A percentile compares a stretch with the other conserved stretches of the same genome.
Conservation (phyloP, 2,113 vertebrate genomes). For the Corythaeola cristata region DNA sequence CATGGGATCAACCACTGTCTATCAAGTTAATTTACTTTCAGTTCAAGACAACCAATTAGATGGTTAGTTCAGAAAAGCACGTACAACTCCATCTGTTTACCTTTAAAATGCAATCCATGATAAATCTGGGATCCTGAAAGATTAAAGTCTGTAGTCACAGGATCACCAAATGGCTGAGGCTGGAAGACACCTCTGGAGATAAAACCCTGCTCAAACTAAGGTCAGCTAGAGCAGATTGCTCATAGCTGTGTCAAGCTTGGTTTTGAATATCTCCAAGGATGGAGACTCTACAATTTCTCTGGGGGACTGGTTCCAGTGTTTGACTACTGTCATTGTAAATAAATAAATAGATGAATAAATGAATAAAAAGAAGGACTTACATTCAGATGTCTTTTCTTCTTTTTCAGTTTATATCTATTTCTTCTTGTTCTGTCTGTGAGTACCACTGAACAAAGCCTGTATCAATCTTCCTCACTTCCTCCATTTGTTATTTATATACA, state of each 20-base stretch:
- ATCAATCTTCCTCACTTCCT: background rate
- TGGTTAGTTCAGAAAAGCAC: background rate
- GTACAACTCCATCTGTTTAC: background rate
- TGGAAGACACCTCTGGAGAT: background rate
- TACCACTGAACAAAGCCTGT: background rate
- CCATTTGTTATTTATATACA: background rate
- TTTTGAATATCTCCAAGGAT: background rate
- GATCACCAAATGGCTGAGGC: background rate
- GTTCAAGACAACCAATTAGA: background rate
- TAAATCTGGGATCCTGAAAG: background rate
- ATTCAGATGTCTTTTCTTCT: background rate
- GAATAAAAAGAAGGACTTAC: background rate
- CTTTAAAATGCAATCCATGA: background rate
- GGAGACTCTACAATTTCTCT: background rate
- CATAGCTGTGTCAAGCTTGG: background rate
- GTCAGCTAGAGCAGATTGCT: background rate
- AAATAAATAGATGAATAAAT: background rate
- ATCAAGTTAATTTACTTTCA: background rate
- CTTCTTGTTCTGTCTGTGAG: background rate
- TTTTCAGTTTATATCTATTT: background rate
- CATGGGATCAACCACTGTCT: background rate
- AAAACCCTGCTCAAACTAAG: background rate
- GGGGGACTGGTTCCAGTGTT: background rate
- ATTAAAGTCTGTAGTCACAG: background rate
- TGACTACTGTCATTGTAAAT: background rate